Evolutionary conservation across 2,888 invertebrate genomes (phyloP), one percentile per base, ranked within the genome.

Genomic region (Embidobia sp.): DNA sequence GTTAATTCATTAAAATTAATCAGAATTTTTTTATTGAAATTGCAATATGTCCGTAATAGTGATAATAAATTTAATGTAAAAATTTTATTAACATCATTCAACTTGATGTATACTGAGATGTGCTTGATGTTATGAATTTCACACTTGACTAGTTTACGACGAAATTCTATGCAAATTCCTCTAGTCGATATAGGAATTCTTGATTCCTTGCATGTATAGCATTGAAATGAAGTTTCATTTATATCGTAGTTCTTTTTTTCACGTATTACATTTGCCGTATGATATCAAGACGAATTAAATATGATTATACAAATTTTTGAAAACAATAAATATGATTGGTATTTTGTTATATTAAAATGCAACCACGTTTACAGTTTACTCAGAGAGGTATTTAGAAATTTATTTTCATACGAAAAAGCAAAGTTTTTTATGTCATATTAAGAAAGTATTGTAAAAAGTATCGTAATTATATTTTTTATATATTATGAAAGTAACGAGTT

Each of bases 161-260:
- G 64, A 64, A 72, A 73, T 73, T 64, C 73, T 57, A 64, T 73
- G 49, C 64, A 73, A 73, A 73, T 73, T 55, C 73, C 55, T 37
- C 3, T 13, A 55, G 55, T 57, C 73, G 64, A 57, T 64, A 61
- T 64, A 64, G 57, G 37, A 64, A 73, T 73, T 64, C 73, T 73
- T 27, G 37, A 72, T 73, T 57, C 73, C 49, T 35, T 15, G 27
- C 63, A 64, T 72, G 44, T 55, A 42, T 64, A 46, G 55, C 63
- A 64, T 72, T 33, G 63, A 40, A 63, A 48, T 55, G 63, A 55
- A 64, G 63, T 63, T 63, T 72, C 55, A 64, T 55, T 72, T 72
- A 55, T 72, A 46, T 40, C 27, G 46, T 35, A 11, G 15, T 51
- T 40, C 11, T 57, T 44, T 37, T 44, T 13, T 53, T n/a, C n/a